Conservation (phyloP, 2,113 vertebrate genomes). For the Pseudorectes ferrugineus region DNA sequence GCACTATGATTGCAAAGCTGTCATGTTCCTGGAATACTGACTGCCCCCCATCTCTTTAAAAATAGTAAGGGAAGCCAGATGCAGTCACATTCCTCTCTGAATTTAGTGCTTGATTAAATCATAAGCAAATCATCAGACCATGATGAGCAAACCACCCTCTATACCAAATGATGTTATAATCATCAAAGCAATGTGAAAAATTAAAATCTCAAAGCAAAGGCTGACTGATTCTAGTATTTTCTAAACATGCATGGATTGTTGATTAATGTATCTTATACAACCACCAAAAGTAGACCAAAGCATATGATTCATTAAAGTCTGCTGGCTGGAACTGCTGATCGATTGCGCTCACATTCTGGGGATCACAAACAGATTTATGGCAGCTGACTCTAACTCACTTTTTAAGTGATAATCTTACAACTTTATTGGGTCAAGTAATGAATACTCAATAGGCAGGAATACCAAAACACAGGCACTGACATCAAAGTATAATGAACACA, state of each 20-base stretch:
- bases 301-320: not conserved
- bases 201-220: not conserved
- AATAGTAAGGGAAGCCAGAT: conserved; percentile 4
- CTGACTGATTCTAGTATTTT: not conserved
- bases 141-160: not conserved
- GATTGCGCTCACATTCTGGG: not conserved
- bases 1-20: not conserved
- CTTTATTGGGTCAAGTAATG: not conserved
- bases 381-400: not conserved
- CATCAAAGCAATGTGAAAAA: not conserved
- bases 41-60: not conserved
- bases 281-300: not conserved
- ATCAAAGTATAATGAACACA: not conserved
- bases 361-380: not conserved
- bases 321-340: not conserved
- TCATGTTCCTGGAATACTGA: not conserved
- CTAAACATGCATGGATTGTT: not conserved
- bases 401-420: not conserved
- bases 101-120: conserved; percentile 4
- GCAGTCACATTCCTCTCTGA: not conserved
- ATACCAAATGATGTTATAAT: not conserved
- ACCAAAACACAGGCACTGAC: not conserved
- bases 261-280: not conserved
- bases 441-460: not conserved
- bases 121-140: conserved; percentile 1